phyloP scores from a whole-genome alignment of 2,113 vertebrate genomes.

The Pedetes capensis region DNA sequence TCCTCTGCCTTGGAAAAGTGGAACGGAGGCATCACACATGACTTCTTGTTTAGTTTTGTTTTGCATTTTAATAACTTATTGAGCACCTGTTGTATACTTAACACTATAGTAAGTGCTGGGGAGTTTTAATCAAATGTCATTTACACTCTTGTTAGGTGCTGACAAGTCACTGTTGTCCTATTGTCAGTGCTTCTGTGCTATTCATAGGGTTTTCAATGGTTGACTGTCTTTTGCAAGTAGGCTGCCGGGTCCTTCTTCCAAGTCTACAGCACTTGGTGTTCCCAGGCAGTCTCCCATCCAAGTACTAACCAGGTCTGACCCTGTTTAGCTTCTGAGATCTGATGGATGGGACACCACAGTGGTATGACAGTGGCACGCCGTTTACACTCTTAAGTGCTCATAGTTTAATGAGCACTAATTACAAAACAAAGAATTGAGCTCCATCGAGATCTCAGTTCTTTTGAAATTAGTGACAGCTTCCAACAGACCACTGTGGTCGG shows the following conservation, averaged over 20 bases:
- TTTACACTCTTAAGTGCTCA: background rate
- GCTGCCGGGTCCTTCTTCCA: too few species aligned
- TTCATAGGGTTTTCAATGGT: too few species aligned
- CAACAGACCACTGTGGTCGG: background rate
- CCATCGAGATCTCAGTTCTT: background rate
- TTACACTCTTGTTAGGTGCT: too few species aligned
- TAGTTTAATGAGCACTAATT: background rate
- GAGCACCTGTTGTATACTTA: background rate
- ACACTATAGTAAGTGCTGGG: background rate
- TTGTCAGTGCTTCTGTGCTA: too few species aligned
- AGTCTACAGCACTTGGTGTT: too few species aligned
- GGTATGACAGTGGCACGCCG: background rate
- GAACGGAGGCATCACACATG: fast-evolving
- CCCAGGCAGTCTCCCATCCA: too few species aligned
- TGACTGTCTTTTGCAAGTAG: too few species aligned
- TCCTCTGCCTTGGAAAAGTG: fast-evolving
- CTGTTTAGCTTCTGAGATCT: too few species aligned
- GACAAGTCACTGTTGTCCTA: too few species aligned
- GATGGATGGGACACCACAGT: too few species aligned
- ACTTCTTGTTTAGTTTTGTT: background rate
- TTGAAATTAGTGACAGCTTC: background rate
- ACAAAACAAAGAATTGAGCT: background rate
- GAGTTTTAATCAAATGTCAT: background rate
- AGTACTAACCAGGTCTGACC: too few species aligned
- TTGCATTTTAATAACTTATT: background rate